phyloP scores from a whole-genome alignment of 2,888 invertebrate species.

The Ochropleura leucogaster region DNA sequence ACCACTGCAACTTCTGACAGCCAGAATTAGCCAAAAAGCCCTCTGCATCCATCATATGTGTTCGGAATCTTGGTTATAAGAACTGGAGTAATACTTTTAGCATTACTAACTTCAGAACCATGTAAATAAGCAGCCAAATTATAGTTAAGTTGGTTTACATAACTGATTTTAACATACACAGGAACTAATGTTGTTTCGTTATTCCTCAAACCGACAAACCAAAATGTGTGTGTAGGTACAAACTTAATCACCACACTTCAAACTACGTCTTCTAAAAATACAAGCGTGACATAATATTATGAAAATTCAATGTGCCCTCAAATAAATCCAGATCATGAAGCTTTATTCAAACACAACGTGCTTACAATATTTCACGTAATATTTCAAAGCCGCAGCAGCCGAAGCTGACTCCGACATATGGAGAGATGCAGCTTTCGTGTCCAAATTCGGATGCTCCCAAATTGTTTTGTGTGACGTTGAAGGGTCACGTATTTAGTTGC shows the following conservation, averaged over 20 bases:
- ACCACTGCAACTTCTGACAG: not conserved
- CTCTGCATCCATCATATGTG: not conserved
- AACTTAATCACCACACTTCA: constrained; percentile 1
- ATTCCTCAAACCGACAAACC: not conserved
- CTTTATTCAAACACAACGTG: constrained; percentile 34
- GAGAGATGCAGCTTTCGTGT: constrained; percentile 49
- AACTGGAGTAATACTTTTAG: not conserved
- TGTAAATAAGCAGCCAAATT: not conserved
- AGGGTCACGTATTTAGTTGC: constrained; percentile 66
- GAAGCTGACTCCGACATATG: constrained; percentile 46
- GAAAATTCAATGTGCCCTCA: not conserved
- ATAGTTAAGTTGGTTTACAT: not conserved
- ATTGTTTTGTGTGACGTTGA: constrained; percentile 67
- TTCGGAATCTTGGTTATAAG: not conserved
- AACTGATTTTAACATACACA: not conserved
- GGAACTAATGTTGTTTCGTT: not conserved
- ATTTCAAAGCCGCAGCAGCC: constrained; percentile 38
- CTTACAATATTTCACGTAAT: constrained; percentile 39
- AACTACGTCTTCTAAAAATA: not conserved
- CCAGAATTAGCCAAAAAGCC: not conserved
- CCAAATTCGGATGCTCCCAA: constrained; percentile 59
- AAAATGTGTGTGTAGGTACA: not conserved
- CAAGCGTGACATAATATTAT: not conserved
- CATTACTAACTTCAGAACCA: not conserved
- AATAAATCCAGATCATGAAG: constrained; percentile 22